phyloP scores from a whole-genome alignment of 2,888 invertebrate species.

The Volucella inanis region DNA sequence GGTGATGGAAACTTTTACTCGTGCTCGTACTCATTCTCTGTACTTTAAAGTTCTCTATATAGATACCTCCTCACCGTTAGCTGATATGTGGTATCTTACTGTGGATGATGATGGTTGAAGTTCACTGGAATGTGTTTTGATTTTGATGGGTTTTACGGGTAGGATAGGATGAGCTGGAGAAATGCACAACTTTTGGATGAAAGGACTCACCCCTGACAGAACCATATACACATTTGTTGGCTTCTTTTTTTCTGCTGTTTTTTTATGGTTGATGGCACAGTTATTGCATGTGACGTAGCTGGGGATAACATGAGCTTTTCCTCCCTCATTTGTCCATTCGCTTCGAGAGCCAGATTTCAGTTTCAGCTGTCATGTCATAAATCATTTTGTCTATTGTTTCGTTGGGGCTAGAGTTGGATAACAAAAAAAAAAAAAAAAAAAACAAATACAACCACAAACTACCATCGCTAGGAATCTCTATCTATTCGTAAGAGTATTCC shows the following conservation, averaged over 20 bases:
- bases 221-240: conserved; percentile 41
- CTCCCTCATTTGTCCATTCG: conserved; percentile 52
- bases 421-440: no score
- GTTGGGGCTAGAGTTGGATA: conserved; percentile 21
- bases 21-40: conserved; percentile 54
- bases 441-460: conserved; percentile 14
- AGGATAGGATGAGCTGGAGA: conserved; percentile 11
- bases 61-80: conserved; percentile 19
- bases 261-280: conserved; percentile 65
- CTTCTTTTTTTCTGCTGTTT: neutral
- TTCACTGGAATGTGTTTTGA: conserved; percentile 62
- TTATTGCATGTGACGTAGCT: conserved; percentile 63
- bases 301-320: conserved; percentile 2
- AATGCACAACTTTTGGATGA: conserved; percentile 57
- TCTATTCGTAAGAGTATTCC: conserved; percentile 35
- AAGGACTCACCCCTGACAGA: conserved; percentile 60
- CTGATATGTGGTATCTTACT: conserved; percentile 63
- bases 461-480: no score
- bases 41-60: conserved; percentile 53
- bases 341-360: conserved; percentile 70
- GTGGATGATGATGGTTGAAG: conserved; percentile 62
- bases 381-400: conserved; percentile 74
- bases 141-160: conserved; percentile 41
- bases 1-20: conserved; percentile 35
- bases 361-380: conserved; percentile 74